A percentile compares a stretch with the other conserved stretches of the same genome.
phyloP scores from a whole-genome alignment of 2,113 vertebrate species.

The Dipodomys ordii region DNA sequence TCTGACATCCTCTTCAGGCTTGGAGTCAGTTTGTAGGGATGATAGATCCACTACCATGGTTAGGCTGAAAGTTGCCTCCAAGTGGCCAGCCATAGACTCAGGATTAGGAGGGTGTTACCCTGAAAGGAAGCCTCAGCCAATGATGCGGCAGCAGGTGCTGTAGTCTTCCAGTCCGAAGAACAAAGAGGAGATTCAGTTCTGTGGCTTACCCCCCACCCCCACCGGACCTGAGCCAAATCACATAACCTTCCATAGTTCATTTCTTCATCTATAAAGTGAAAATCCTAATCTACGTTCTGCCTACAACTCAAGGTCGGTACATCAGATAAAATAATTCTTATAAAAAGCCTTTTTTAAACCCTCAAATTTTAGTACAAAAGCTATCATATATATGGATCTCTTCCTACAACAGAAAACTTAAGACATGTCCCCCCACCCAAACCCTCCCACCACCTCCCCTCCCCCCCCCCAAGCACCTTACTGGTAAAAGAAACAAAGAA shows the following conservation, averaged over 20 bases:
- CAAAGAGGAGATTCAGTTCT: neutral
- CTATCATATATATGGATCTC: neutral
- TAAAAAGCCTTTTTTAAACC: neutral
- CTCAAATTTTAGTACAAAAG: neutral
- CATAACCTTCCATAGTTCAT: neutral
- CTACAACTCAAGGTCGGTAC: neutral
- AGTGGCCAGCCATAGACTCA: neutral
- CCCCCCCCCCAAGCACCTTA: neutral
- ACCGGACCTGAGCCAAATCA: neutral
- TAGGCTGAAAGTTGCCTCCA: neutral
- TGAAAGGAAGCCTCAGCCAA: neutral
- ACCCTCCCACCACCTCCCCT: too few relatives aligned
- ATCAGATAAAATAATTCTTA: neutral
- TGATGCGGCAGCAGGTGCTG: neutral
- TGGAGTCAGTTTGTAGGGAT: neutral
- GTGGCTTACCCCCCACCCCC: neutral
- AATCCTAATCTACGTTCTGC: neutral
- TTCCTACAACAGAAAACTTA: conserved; percentile 13
- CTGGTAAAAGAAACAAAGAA: neutral
- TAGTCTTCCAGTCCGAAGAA: neutral
- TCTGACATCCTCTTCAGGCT: neutral
- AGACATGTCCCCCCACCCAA: neutral
- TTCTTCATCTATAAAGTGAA: neutral
- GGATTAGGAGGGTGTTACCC: too few relatives aligned
- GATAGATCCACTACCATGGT: neutral